Base-by-base conservation (phyloP, 1,140 invertebrate genomes). In the Hylyphantes graminicola region DNA sequence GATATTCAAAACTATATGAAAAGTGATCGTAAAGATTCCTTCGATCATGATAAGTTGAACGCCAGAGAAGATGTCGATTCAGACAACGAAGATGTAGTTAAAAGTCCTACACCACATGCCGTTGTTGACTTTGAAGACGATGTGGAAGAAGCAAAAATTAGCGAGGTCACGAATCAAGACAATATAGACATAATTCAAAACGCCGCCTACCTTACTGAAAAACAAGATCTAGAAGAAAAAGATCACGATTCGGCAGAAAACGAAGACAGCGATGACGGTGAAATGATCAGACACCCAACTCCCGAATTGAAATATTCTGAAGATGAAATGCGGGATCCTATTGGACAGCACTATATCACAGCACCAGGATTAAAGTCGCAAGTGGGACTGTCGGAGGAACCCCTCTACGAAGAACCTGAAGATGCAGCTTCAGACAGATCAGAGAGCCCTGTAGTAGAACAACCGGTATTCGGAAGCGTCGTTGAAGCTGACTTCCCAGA, bases 271-370 rank as follows among this genome's bases (percentile, higher is more conserved):
- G 81, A 85, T 35, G 85, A 86, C 55, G 85, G 75, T 8, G 86
- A 86, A 77, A 86, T 86, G 82, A 82, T 86, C 19, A 19, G 86
- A 50, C 79, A 86, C 77, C 82, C 86, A 13, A 86, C 81, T 12
- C 86, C 86, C 10, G 76, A 80, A 63, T 64, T 72, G 59, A 70
- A 67, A 70, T 74, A 86, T 17, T 80, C 67, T 11, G 85, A 86
- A 54, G 82, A 85, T 6, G 85, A 86, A 53, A 75, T 84, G 74
- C 13, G 74, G 6, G 75, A 79, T 68, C 74, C 72, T 19, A 78
- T 86, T 17, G 72, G 74, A 2, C 76, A 77, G 19, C 80, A 86
- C 64, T 82, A 53, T 54, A 81, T 80, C 13, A 65, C 81, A 21
- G 12, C 75, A 15, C 67, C 76, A 9, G 53, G 55, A 35, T 9